Conservation (phyloP, 2,888 invertebrate species). For the Pollenia angustigena region DNA sequence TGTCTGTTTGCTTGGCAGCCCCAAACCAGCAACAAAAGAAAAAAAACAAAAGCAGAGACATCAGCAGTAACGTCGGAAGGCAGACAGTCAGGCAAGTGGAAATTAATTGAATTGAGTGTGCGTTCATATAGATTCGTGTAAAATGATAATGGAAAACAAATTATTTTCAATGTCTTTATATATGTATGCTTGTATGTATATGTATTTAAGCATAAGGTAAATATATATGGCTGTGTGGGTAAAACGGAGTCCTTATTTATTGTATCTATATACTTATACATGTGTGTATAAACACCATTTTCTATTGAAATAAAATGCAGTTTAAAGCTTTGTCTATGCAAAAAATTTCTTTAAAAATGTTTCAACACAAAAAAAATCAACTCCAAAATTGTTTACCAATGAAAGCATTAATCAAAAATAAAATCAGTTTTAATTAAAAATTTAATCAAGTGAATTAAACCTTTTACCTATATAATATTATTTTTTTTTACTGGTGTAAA, state of each 20-base stretch:
- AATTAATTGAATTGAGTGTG: conserved; percentile 83
- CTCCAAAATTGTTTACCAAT: too few species aligned
- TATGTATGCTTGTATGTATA: conserved; percentile 18
- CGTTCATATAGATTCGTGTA: conserved; percentile 78
- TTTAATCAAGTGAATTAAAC: too few species aligned
- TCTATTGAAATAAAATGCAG: background rate
- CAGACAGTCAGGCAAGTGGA: conserved; percentile 80
- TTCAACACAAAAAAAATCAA: too few species aligned
- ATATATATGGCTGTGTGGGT: background rate
- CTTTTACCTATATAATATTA: too few species aligned
- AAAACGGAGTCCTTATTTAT: conserved; percentile 5
- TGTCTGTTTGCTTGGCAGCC: conserved; percentile 51
- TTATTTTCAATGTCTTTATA: conserved; percentile 75
- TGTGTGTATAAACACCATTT: conserved; percentile 1
- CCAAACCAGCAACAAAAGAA: background rate
- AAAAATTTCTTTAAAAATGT: too few species aligned
- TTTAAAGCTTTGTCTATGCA: too few species aligned
- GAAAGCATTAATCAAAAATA: too few species aligned
- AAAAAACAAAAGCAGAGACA: background rate
- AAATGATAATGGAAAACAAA: conserved; percentile 78
- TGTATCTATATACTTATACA: background rate
- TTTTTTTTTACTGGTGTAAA: too few species aligned
- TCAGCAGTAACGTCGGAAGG: conserved; percentile 76
- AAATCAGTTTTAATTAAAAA: too few species aligned
- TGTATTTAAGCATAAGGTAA: background rate